These are phyloP conservation scores for Siniperca undulata DNA, from an alignment of 2,797 vertebrate species.

Conservation along the genomic window DNA sequence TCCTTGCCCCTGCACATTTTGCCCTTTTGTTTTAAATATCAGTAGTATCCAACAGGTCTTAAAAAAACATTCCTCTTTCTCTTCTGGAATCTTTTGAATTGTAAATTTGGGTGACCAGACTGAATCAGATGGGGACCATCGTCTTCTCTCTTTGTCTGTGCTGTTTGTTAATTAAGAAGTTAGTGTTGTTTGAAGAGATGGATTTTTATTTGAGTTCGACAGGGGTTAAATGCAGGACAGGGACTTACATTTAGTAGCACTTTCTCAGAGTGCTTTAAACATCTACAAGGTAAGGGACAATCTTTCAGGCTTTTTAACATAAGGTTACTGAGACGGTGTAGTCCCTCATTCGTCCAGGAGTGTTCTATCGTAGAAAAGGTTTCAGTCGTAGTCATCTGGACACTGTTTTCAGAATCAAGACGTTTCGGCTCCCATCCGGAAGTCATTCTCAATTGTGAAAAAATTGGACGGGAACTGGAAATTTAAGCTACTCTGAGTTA, in stretches of 20 bases:
- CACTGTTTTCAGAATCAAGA: too few relatives aligned
- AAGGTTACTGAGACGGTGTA: background rate
- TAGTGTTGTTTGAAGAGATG: background rate
- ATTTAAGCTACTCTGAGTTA: too few relatives aligned
- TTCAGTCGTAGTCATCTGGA: too few relatives aligned
- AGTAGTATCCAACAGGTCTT: background rate
- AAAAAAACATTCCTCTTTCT: background rate
- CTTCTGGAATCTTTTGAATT: background rate
- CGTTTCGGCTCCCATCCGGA: too few relatives aligned
- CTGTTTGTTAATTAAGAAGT: background rate
- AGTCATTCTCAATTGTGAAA: too few relatives aligned
- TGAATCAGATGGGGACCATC: background rate
- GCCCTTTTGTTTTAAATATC: background rate
- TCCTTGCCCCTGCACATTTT: background rate
- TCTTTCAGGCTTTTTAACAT: conserved; percentile 4
- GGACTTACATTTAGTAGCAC: background rate
- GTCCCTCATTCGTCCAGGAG: too few relatives aligned
- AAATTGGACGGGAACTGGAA: too few relatives aligned
- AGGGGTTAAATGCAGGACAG: background rate
- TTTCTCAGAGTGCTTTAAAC: background rate
- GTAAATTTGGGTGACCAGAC: background rate
- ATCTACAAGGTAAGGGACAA: background rate
- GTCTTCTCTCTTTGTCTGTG: background rate
- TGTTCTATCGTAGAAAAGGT: too few relatives aligned
- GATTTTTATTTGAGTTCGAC: background rate